Evolutionary conservation across 2,888 invertebrate genomes (phyloP).

Genomic region (Auanema sp.): DNA sequence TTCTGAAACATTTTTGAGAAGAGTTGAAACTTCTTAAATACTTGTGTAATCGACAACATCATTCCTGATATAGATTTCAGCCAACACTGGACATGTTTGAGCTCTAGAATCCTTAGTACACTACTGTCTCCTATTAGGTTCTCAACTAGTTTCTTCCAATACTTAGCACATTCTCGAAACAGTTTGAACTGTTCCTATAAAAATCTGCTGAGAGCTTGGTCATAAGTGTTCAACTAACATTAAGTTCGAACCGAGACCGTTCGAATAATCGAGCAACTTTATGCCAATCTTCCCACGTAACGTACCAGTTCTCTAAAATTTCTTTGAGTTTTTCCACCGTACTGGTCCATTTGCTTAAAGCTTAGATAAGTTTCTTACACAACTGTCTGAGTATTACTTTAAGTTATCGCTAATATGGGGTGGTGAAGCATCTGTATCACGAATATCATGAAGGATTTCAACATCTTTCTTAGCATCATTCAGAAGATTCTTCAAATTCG

Average conservation of each 20-base stretch:
- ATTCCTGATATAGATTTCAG: constrained; percentile 16
- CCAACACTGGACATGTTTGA: constrained; percentile 51
- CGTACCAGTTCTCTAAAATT: constrained; percentile 27
- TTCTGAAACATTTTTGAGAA: too few species aligned
- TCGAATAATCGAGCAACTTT: constrained; percentile 18
- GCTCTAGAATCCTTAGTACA: constrained; percentile 41
- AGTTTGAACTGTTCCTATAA: constrained; percentile 15
- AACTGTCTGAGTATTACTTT: neutral
- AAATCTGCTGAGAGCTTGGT: neutral
- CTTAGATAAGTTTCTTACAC: too few species aligned
- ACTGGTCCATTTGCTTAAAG: constrained; percentile 17
- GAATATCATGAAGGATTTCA: neutral
- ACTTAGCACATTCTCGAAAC: constrained; percentile 38
- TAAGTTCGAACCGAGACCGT: constrained; percentile 9
- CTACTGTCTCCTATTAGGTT: constrained; percentile 31
- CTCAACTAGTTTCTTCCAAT: constrained; percentile 34
- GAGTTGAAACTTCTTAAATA: too few species aligned
- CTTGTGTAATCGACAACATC: too few species aligned
- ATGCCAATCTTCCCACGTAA: constrained; percentile 27
- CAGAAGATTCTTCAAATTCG: neutral
- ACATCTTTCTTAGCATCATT: constrained; percentile 12
- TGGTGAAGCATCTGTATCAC: constrained; percentile 7
- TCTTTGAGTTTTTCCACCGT: constrained; percentile 9
- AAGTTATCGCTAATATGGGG: constrained; percentile 10
- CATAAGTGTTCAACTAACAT: constrained; percentile 5